Evolutionary conservation across 2,797 vertebrate genomes (phyloP).

Genomic region (Sciaenops ocellatus): DNA sequence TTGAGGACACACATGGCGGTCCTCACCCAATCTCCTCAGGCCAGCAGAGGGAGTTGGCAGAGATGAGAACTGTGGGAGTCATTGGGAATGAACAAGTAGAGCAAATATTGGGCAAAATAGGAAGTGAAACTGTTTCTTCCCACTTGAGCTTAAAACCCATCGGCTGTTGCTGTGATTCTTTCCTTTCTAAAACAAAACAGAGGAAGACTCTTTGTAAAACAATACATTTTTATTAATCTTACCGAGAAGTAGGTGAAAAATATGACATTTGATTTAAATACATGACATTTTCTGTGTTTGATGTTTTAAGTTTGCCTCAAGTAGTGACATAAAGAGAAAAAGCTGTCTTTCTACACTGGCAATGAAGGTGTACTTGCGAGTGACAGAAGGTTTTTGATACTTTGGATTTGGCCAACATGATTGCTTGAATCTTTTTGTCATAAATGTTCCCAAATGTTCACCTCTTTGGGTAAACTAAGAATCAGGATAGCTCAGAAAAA

Average conservation of each 20-base stretch:
- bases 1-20: conserved; percentile 51
- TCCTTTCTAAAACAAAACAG: background rate
- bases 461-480: too few relatives aligned
- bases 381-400: too few relatives aligned
- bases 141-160: background rate
- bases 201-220: background rate
- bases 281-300: background rate
- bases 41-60: conserved; percentile 39
- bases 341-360: too few relatives aligned
- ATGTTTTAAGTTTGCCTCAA: too few relatives aligned
- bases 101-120: conserved; percentile 8
- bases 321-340: too few relatives aligned
- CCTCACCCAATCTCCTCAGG: conserved; percentile 45
- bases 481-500: too few relatives aligned
- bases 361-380: too few relatives aligned
- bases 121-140: background rate
- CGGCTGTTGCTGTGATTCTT: background rate
- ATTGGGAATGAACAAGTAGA: conserved; percentile 9
- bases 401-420: too few relatives aligned
- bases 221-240: background rate
- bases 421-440: too few relatives aligned
- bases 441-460: too few relatives aligned
- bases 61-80: background rate
- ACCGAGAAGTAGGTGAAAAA: background rate
- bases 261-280: background rate